These are phyloP conservation scores for Zosterops hypoxanthus DNA, from an alignment of 2,113 vertebrate genomes.

Conservation along the genomic window DNA sequence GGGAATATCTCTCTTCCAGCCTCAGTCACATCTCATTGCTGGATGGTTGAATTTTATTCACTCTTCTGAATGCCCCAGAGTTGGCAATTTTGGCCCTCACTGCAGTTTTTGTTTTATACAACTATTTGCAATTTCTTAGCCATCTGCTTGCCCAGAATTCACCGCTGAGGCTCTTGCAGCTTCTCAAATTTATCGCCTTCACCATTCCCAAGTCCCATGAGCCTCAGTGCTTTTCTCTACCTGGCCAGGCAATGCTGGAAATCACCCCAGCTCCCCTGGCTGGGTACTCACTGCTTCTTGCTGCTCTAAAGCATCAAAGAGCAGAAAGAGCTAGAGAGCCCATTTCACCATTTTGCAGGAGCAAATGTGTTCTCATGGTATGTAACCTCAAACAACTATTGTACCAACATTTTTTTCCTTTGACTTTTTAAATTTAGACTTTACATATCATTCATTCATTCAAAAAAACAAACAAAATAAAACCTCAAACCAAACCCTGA, in stretches of 20 bases:
- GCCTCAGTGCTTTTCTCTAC: rapidly evolving
- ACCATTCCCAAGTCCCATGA: neutral
- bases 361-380: neutral
- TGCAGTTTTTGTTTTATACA: neutral
- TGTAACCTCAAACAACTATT: neutral
- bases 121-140: neutral
- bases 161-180: neutral
- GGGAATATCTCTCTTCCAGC: neutral
- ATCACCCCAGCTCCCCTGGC: neutral
- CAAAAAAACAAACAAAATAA: neutral
- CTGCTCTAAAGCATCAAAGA: neutral
- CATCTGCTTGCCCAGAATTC: neutral
- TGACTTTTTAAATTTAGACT: neutral
- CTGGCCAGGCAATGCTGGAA: rapidly evolving
- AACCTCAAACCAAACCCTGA: neutral
- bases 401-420: neutral
- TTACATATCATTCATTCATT: rapidly evolving
- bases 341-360: neutral
- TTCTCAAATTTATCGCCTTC: neutral
- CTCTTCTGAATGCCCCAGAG: neutral
- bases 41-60: neutral
- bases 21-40: neutral
- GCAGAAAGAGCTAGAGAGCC: neutral
- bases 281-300: neutral
- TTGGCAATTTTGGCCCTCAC: neutral